These are phyloP conservation scores for Agonopterix subpropinquella DNA, from an alignment of 2,888 invertebrate species.

Conservation along the genomic window DNA sequence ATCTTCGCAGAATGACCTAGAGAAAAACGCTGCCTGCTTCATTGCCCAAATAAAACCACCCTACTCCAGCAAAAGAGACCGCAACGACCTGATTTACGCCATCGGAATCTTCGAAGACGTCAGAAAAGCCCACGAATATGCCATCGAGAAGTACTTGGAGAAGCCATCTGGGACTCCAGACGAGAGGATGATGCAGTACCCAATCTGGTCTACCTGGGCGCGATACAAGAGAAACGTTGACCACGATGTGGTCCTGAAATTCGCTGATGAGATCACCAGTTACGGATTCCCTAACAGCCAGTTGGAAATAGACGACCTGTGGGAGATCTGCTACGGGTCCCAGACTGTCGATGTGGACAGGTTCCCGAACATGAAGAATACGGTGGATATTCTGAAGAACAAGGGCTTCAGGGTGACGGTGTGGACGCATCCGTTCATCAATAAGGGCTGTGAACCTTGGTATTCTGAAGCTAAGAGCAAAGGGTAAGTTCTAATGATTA, in stretches of 20 bases:
- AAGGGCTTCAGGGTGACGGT: conserved; percentile 75
- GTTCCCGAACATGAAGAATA: conserved; percentile 73
- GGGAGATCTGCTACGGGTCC: conserved; percentile 80
- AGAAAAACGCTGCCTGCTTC: conserved; percentile 67
- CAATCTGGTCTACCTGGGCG: conserved; percentile 83
- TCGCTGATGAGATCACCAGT: conserved; percentile 65
- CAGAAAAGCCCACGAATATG: conserved; percentile 75
- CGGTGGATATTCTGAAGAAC: conserved; percentile 49
- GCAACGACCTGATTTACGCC: conserved; percentile 69
- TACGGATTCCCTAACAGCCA: conserved; percentile 71
- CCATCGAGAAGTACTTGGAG: conserved; percentile 74
- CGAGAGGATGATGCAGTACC: conserved; percentile 70
- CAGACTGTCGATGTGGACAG: conserved; percentile 60
- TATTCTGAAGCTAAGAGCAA: conserved; percentile 56
- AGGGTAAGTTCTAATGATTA: conserved; percentile 43
- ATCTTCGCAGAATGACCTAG: conserved; percentile 39
- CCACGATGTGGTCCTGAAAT: conserved; percentile 62
- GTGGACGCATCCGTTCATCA: conserved; percentile 80
- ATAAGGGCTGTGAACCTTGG: conserved; percentile 71
- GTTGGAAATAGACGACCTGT: conserved; percentile 79
- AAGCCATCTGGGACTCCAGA: conserved; percentile 76
- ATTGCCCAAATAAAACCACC: conserved; percentile 64
- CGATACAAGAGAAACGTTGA: conserved; percentile 69
- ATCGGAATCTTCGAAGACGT: conserved; percentile 77
- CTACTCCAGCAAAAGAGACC: conserved; percentile 52